Base-by-base conservation (phyloP, 1,140 invertebrate genomes). In the Argopecten irradians region DNA sequence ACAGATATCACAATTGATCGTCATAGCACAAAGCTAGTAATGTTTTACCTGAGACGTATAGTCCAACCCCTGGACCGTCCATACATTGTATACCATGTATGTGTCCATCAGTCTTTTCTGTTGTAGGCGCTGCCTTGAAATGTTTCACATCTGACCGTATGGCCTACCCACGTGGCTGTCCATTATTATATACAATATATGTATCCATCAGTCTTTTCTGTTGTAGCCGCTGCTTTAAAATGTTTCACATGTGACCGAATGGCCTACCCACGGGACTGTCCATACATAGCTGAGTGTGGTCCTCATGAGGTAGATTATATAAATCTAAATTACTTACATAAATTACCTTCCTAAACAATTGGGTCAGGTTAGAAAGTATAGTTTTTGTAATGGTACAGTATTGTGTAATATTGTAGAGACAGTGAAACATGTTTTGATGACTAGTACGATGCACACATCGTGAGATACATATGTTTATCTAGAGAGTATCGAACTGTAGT, bases 171-270 rank as follows among this genome's bases (percentile, higher is more conserved):
- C n/a, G n/a, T n/a, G n/a, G n/a, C n/a, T n/a, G n/a, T n/a, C n/a
- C n/a, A n/a, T n/a, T n/a, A n/a, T n/a, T n/a, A n/a, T n/a, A n/a
- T n/a, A n/a, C n/a, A n/a, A n/a, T n/a, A n/a, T n/a, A n/a, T n/a
- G n/a, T 46, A 46, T 46, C 22, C 43, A 19, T 19, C 22, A 16
- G 14, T 46, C 43, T 19, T 46, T 13, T 71, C 22, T 71, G 5
- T 71, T 71, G 5, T 28, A 71, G 55, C 55, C 0, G 82, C 34
- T 28, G 86, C 82, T 41, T n/a, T 87, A 16, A 82, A 83, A 16
- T 88, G 87, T 85, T 88, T 88, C 71, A 85, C 41, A 28, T 88
- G 87, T 85, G 55, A 88, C 34, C 35, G 87, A 82, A 43, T 88
- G 33, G 87, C 87, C n/a, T 85, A 85, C 32, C 87, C 87, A 71